A percentile compares a stretch with the other conserved stretches of the same genome.
These are phyloP conservation scores for Thereva unica DNA, from an alignment of 2,888 invertebrate species.

Conservation along the genomic window DNA sequence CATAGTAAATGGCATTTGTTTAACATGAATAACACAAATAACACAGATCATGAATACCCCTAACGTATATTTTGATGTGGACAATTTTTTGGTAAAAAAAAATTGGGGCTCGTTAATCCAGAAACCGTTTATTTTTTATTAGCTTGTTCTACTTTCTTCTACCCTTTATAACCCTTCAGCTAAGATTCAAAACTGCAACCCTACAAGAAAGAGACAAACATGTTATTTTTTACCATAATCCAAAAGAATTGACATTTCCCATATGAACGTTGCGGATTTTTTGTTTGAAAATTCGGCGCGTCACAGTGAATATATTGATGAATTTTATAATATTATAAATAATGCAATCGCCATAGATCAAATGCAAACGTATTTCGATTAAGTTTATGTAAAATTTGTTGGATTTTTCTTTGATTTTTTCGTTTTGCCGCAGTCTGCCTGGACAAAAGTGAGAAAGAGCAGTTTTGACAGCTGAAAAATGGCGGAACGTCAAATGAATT, in stretches of 20 bases:
- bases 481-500: slow-evolving; percentile 57
- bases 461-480: slow-evolving; percentile 44
- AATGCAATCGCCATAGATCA: slow-evolving; percentile 16
- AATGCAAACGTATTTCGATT: slow-evolving; percentile 4
- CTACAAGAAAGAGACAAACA: no score
- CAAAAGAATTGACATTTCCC: slow-evolving; percentile 24
- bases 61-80: no score
- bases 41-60: no score
- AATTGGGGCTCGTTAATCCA: no score
- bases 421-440: slow-evolving; percentile 4
- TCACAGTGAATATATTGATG: not conserved
- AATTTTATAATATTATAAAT: slow-evolving; percentile 7
- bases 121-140: no score
- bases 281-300: slow-evolving; percentile 18
- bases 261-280: slow-evolving; percentile 13
- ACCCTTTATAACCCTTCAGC: no score
- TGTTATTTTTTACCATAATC: no score
- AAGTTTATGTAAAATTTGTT: slow-evolving; percentile 10
- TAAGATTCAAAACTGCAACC: no score
- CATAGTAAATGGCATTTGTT: no score
- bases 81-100: no score
- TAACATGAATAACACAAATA: no score
- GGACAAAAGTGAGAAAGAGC: slow-evolving; percentile 16
- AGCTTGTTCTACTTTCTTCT: no score
- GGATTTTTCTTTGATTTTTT: slow-evolving; percentile 16